These are phyloP conservation scores for Rostratula benghalensis DNA, from an alignment of 2,113 vertebrate species.

Conservation along the genomic window DNA sequence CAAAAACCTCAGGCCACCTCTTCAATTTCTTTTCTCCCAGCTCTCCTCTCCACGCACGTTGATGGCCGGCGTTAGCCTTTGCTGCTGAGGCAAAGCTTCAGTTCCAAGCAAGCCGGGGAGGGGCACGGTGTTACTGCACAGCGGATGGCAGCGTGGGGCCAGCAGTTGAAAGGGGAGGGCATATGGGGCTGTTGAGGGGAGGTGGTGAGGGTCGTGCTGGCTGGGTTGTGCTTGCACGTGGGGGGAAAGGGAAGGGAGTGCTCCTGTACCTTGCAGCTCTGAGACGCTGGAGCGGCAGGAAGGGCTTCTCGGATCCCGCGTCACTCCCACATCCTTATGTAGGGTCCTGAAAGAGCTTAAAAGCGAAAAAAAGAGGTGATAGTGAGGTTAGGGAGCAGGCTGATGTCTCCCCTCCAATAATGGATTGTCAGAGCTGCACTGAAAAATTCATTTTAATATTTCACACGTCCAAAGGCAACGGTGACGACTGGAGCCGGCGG, in stretches of 20 bases:
- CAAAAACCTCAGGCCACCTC: neutral
- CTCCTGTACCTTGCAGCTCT: neutral
- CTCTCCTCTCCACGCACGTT: neutral
- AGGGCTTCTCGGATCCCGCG: neutral
- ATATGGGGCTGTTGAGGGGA: neutral
- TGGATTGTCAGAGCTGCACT: neutral
- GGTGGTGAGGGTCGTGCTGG: fast-evolving
- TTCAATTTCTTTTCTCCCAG: neutral
- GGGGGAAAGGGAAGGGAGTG: neutral
- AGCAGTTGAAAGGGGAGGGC: neutral
- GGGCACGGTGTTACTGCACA: fast-evolving
- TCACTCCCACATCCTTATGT: neutral
- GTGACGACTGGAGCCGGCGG: neutral
- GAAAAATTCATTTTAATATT: neutral
- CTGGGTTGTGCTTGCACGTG: neutral
- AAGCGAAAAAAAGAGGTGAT: neutral
- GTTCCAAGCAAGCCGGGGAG: neutral
- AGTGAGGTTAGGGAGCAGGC: neutral
- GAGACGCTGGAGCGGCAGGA: neutral
- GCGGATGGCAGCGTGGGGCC: neutral
- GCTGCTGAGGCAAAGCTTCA: neutral
- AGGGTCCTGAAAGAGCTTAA: neutral
- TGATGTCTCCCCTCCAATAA: neutral
- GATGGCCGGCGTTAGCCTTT: neutral
- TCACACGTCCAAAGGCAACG: neutral